Base-by-base conservation (phyloP, 2,888 invertebrate genomes). In the Erynnis tages region DNA sequence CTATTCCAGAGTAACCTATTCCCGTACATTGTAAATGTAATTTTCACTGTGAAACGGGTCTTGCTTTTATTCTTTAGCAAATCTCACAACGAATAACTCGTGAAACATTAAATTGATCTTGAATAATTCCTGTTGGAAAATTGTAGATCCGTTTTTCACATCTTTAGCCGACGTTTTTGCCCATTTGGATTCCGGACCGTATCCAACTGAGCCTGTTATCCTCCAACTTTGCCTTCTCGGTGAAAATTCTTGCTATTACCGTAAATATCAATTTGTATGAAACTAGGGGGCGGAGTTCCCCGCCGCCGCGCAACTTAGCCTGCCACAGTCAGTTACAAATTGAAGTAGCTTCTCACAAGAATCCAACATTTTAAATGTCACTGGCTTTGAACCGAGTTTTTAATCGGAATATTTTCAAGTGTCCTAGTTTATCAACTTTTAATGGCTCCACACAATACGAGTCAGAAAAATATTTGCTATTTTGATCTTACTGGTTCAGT, bases 211-310 rank as follows among this genome's bases (percentile, higher is more conserved):
- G 84, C 81, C 80, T 77, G 81, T 83, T 84, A 84, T 80, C 76
- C 81, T 69, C 74, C 69, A 83, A 84, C 79, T 85, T 84, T 77
- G 75, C 76, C 73, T 75, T 77, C 73, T 68, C 77, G 79, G 73
- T 79, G 81, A 86, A 87, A 88, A 85, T 83, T 85, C 84, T 59
- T 63, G 80, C 86, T 82, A 85, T 89, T 85, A 88, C 81, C 85
- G 87, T 89, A 89, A 89, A 89, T 89, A 89, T 88, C 89, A 88
- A 89, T 89, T 89, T 87, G 84, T 83, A 85, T 86, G 84, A 81
- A 86, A 82, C 87, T 81, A 82, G 82, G 76, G 79, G 83, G 84
- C 73, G 82, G 81, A 72, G 73, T 71, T 69, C 68, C 54, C 58
- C 71, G 69, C 62, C 65, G 69, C 70, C 62, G 46, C 61, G 61